phyloP scores from a whole-genome alignment of 2,888 invertebrate genomes.

The Andrena fulva region DNA sequence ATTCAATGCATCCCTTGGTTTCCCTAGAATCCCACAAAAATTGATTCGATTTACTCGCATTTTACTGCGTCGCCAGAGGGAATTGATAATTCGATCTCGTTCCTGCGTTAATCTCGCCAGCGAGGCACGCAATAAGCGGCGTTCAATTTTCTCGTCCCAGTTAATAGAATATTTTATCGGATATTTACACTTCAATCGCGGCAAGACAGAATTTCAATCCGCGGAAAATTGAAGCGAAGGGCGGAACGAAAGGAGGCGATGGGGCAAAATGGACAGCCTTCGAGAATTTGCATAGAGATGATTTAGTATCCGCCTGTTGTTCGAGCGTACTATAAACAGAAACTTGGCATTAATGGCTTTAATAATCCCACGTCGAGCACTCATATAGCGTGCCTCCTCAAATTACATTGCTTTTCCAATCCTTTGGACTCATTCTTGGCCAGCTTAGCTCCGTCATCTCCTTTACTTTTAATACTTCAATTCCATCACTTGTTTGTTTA shows the following conservation, averaged over 20 bases:
- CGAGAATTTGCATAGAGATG: slow-evolving; percentile 52
- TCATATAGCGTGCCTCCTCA: neutral
- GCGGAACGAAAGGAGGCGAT: slow-evolving; percentile 11
- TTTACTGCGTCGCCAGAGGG: neutral
- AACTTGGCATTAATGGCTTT: slow-evolving; percentile 42
- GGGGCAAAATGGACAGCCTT: slow-evolving; percentile 33
- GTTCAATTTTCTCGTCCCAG: slow-evolving; percentile 26
- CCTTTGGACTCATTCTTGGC: neutral
- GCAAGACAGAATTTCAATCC: slow-evolving; percentile 31
- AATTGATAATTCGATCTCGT: slow-evolving; percentile 9
- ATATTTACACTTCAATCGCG: slow-evolving; percentile 34
- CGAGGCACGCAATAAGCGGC: neutral
- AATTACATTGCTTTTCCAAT: neutral
- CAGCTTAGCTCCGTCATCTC: neutral
- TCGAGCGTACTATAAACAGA: slow-evolving; percentile 28
- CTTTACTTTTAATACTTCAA: neutral
- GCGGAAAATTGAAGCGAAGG: neutral
- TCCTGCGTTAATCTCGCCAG: neutral
- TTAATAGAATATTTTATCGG: slow-evolving; percentile 40
- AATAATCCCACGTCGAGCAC: slow-evolving; percentile 35
- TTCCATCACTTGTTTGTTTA: no score
- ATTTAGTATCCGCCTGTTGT: slow-evolving; percentile 33
- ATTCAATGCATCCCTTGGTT: neutral
- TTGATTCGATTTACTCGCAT: slow-evolving; percentile 5
- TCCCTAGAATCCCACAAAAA: neutral